These are phyloP conservation scores for Lonchura striata DNA, from an alignment of 2,113 vertebrate species.

Conservation along the genomic window DNA sequence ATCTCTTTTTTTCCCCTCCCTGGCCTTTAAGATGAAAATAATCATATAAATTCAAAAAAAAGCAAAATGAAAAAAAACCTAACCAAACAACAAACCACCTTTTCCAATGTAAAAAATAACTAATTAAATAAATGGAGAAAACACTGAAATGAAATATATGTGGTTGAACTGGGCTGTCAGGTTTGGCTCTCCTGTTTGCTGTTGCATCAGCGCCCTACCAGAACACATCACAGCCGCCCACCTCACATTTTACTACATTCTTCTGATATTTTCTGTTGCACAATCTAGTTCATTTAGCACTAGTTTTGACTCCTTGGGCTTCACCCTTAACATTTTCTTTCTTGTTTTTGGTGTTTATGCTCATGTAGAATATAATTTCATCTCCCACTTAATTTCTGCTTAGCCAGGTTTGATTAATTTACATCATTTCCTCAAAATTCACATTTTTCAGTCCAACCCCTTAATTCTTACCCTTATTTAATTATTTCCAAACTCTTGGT, in stretches of 20 bases:
- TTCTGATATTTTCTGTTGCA: neutral
- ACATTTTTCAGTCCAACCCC: neutral
- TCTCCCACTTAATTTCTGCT: neutral
- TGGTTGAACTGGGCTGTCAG: neutral
- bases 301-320: neutral
- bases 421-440: neutral
- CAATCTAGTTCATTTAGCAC: neutral
- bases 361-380: neutral
- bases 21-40: neutral
- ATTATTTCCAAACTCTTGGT: neutral
- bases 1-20: accelerated
- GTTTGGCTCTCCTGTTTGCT: neutral
- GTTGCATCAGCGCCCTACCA: neutral
- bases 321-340: neutral
- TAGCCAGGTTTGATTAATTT: neutral
- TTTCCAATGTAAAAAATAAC: neutral
- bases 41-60: neutral
- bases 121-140: neutral
- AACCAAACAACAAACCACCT: neutral
- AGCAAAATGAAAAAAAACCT: neutral
- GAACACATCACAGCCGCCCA: neutral
- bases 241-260: neutral
- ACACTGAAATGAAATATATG: neutral
- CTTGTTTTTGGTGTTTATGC: neutral
- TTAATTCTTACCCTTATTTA: neutral